phyloP scores from a whole-genome alignment of 2,888 invertebrate species.

The Notodonta ziczac region DNA sequence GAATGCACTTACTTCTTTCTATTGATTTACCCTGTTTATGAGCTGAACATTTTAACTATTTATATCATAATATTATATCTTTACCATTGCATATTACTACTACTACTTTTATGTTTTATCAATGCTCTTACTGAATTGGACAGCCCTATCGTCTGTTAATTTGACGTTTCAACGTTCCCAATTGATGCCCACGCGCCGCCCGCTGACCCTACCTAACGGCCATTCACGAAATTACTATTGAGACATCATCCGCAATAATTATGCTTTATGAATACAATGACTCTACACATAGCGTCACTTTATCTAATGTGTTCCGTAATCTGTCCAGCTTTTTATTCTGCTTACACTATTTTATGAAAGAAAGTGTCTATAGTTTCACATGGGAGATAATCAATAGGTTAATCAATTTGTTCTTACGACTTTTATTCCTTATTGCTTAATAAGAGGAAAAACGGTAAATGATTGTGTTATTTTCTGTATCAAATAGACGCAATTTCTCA shows the following conservation, averaged over 20 bases:
- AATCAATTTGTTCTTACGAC: neutral
- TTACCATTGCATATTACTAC: too few species aligned
- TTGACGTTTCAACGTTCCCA: constrained; percentile 74
- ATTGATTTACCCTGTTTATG: too few species aligned
- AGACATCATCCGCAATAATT: constrained; percentile 72
- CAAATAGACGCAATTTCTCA: neutral
- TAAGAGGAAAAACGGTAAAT: neutral
- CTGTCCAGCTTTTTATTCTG: neutral
- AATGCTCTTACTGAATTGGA: constrained; percentile 18
- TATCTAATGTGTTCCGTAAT: constrained; percentile 14
- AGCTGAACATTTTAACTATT: too few species aligned
- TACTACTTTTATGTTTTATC: too few species aligned
- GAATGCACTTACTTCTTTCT: too few species aligned
- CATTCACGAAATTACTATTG: constrained; percentile 74
- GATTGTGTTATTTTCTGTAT: neutral
- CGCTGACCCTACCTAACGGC: constrained; percentile 64
- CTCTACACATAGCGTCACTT: constrained; percentile 17
- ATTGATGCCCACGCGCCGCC: constrained; percentile 76
- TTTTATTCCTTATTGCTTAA: constrained; percentile 1
- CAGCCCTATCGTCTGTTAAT: constrained; percentile 65
- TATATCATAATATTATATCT: too few species aligned
- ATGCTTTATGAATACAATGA: constrained; percentile 47
- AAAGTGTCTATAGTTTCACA: neutral
- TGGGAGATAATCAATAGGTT: too few species aligned
- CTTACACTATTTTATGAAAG: neutral